Conservation (phyloP, 1,140 invertebrate species). For the Drosophila sproati region DNA sequence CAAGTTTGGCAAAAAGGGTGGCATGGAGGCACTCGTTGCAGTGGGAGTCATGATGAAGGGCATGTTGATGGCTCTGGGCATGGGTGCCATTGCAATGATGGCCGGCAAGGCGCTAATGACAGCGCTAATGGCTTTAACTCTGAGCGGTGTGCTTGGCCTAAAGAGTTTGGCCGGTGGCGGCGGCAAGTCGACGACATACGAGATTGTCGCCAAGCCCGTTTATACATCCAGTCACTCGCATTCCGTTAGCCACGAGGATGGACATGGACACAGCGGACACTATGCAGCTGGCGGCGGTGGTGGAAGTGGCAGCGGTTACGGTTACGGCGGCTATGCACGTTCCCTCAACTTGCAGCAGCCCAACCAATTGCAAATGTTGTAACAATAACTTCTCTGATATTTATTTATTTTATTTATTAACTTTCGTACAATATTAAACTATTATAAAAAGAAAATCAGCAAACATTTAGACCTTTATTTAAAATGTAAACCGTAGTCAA, state of each 20-base stretch:
- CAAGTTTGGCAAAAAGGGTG: conserved; percentile 86
- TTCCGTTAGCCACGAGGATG: conserved; percentile 88
- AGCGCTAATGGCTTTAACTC: conserved; percentile 90
- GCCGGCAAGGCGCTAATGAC: conserved; percentile 95
- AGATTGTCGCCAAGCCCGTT: conserved; percentile 92
- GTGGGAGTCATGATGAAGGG: conserved; percentile 89
- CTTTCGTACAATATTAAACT: conserved; percentile 51
- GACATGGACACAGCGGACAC: conserved; percentile 85
- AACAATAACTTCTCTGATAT: conserved; percentile 13
- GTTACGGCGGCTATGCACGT: conserved; percentile 85
- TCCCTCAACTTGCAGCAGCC: conserved; percentile 69
- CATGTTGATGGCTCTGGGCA: conserved; percentile 90
- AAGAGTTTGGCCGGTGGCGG: conserved; percentile 89
- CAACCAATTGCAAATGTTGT: conserved; percentile 58
- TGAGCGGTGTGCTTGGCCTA: conserved; percentile 91
- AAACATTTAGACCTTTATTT: too few species aligned
- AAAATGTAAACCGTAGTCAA: too few species aligned
- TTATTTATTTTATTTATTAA: conserved; percentile 46
- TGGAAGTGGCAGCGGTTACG: conserved; percentile 86
- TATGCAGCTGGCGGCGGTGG: conserved; percentile 87
- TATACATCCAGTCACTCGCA: conserved; percentile 90
- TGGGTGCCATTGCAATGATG: conserved; percentile 90
- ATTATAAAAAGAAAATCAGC: not conserved
- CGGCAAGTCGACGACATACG: conserved; percentile 91
- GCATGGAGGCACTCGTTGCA: conserved; percentile 87